Conservation (phyloP, 2,797 vertebrate species). For the Stomatorhinus walkeri region DNA sequence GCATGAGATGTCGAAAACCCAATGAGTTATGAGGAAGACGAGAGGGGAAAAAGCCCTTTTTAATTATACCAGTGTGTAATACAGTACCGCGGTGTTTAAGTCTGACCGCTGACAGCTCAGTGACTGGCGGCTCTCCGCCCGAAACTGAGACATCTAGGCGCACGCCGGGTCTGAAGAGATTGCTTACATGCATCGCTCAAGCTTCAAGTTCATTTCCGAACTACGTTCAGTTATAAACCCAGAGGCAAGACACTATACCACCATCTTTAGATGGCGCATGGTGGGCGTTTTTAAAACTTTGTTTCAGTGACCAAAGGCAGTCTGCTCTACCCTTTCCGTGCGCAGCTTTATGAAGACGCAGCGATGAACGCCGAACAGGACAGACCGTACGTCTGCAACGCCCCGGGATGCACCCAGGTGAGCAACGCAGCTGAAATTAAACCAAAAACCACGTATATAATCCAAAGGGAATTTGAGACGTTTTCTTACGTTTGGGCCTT, state of each 20-base stretch:
- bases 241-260: not conserved
- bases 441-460: not conserved
- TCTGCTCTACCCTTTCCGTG: conserved; percentile 32
- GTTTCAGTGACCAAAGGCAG: not conserved
- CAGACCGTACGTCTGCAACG: conserved; percentile 86
- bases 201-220: not conserved
- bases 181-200: not conserved
- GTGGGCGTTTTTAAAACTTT: conserved; percentile 7
- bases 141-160: conserved; percentile 8
- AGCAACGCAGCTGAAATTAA: conserved; percentile 39
- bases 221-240: not conserved
- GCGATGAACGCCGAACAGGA: conserved; percentile 98
- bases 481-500: not conserved
- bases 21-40: not conserved
- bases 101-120: conserved; percentile 11
- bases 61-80: conserved; percentile 14
- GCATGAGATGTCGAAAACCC: not conserved
- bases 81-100: conserved; percentile 11
- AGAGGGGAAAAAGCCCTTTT: conserved; percentile 4
- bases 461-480: not conserved
- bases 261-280: not conserved
- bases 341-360: conserved; percentile 78
- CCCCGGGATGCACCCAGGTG: conserved; percentile 95
- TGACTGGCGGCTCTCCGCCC: not conserved
- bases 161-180: not conserved